Evolutionary conservation across 2,113 vertebrate genomes (phyloP).

Genomic region (Gila orcuttii): DNA sequence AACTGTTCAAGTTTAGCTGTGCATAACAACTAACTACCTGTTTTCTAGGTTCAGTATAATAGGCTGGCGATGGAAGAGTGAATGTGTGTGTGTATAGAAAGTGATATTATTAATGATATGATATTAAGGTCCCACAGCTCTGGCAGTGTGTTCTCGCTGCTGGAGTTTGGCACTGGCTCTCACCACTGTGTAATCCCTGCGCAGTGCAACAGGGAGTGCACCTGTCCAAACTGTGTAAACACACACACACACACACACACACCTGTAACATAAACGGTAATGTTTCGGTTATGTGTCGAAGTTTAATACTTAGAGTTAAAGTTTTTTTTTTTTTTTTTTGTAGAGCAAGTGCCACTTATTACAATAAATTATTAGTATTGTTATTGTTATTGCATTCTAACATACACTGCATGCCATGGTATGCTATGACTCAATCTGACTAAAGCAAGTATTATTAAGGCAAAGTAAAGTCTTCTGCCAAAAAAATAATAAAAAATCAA

Average conservation of each 20-base stretch:
- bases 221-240: slow-evolving; percentile 51
- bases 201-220: slow-evolving; percentile 50
- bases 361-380: not conserved
- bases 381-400: not conserved
- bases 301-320: not conserved
- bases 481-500: not conserved
- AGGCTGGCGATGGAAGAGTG: slow-evolving; percentile 25
- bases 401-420: slow-evolving; percentile 5
- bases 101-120: slow-evolving; percentile 73
- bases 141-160: slow-evolving; percentile 57
- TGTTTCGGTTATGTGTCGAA: not conserved
- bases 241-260: slow-evolving; percentile 27
- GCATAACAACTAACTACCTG: slow-evolving; percentile 23
- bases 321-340: no score
- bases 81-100: slow-evolving; percentile 50
- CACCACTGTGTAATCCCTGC: slow-evolving; percentile 45
- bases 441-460: not conserved
- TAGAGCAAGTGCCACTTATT: not conserved
- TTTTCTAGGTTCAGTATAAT: slow-evolving; percentile 41
- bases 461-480: not conserved
- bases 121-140: slow-evolving; percentile 60
- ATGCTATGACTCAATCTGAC: not conserved
- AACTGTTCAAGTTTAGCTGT: not conserved
- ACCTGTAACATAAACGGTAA: not conserved
- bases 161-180: slow-evolving; percentile 48